Conservation (phyloP, 2,888 invertebrate genomes). For the Meteorus cinctellus region DNA sequence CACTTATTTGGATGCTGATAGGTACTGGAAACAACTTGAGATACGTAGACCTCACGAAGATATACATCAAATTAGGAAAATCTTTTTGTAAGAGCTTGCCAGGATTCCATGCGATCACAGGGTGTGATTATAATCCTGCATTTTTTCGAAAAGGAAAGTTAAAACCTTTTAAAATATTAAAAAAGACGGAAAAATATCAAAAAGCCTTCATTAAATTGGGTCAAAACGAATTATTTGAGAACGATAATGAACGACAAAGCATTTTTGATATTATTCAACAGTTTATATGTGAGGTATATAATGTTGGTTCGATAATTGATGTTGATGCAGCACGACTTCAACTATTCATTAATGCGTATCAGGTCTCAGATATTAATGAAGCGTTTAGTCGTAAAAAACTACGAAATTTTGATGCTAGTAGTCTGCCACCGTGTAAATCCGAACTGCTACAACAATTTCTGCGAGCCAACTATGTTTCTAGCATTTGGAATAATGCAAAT, state of each 20-base stretch:
- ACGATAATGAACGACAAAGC: background rate
- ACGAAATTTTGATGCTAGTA: background rate
- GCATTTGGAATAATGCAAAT: no score
- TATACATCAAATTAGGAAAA: background rate
- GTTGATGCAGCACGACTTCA: background rate
- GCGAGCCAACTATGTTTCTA: no score
- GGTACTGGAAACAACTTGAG: background rate
- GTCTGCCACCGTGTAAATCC: background rate
- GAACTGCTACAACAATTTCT: background rate
- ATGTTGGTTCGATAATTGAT: background rate
- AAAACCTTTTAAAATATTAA: background rate
- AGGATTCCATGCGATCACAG: background rate
- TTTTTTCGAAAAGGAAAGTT: background rate
- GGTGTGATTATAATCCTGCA: background rate
- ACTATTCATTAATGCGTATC: background rate
- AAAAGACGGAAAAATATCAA: background rate
- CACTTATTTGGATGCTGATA: background rate
- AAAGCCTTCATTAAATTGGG: background rate
- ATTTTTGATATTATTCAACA: background rate
- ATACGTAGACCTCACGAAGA: background rate
- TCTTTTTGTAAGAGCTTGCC: background rate
- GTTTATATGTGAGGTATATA: background rate
- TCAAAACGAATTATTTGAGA: background rate
- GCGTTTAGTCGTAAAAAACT: background rate
- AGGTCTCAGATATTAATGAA: background rate